Conservation (phyloP, 2,113 vertebrate genomes). For the Muscicapa adusta region DNA sequence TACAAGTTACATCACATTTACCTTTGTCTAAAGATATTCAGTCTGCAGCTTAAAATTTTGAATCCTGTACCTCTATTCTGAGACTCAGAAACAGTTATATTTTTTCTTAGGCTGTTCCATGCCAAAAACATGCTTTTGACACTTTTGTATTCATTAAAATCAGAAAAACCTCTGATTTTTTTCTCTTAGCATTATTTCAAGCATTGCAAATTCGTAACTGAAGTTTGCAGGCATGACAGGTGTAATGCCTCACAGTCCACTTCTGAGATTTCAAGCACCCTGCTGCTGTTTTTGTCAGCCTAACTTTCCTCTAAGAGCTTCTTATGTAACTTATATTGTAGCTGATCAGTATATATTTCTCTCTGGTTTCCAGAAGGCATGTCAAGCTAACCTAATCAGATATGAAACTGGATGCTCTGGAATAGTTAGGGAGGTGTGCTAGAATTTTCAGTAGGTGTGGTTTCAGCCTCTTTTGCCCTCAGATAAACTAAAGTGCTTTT, state of each 20-base stretch:
- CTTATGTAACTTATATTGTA: not conserved
- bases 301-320: not conserved
- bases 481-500: not conserved
- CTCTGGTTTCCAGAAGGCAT: not conserved
- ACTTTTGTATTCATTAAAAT: not conserved
- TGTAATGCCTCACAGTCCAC: not conserved
- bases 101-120: not conserved
- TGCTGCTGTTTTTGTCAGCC: not conserved
- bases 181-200: not conserved
- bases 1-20: not conserved
- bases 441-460: not conserved
- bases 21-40: not conserved
- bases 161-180: not conserved
- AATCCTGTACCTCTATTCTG: not conserved
- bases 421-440: not conserved
- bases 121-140: accelerated
- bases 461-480: not conserved
- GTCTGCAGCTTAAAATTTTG: not conserved
- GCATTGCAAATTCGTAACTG: not conserved
- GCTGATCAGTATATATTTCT: not conserved
- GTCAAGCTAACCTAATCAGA: conserved; percentile 21
- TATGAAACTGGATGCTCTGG: not conserved
- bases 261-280: not conserved
- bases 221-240: not conserved
- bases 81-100: not conserved